Evolutionary conservation across 64 coral and sea anemone species (phyloP).

Genomic region (Actinia tenebrosa): DNA sequence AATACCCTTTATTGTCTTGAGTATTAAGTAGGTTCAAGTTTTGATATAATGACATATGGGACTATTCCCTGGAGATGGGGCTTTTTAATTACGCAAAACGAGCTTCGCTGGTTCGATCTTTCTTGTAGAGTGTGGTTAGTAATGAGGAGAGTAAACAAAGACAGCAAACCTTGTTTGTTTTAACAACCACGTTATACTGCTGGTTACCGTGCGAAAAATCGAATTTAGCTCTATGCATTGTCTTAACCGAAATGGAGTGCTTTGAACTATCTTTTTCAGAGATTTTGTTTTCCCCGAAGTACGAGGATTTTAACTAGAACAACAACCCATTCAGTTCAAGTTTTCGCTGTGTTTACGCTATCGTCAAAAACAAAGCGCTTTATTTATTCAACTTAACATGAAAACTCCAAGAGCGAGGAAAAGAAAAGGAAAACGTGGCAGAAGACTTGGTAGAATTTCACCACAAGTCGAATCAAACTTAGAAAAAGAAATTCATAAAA

Average conservation of each 20-base stretch:
- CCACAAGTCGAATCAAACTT: slow-evolving; percentile 25
- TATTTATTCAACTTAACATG: slow-evolving; percentile 22
- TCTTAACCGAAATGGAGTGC: no score
- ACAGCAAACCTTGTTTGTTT: not conserved
- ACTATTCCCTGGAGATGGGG: not conserved
- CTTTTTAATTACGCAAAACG: not conserved
- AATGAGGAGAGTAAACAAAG: not conserved
- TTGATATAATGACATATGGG: not conserved
- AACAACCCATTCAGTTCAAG: not conserved
- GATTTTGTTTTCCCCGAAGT: not conserved
- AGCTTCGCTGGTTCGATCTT: not conserved
- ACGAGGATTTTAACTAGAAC: not conserved
- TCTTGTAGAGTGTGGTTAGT: not conserved
- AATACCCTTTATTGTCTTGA: slow-evolving; percentile 9
- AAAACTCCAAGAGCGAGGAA: slow-evolving; percentile 54
- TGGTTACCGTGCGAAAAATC: not conserved
- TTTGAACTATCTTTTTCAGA: not conserved
- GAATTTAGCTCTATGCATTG: no score
- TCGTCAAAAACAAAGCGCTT: not conserved
- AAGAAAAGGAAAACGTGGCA: slow-evolving; percentile 36
- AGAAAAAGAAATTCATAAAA: slow-evolving; percentile 34
- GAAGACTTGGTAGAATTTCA: slow-evolving; percentile 56
- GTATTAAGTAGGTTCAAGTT: not conserved
- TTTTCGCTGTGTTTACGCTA: not conserved
- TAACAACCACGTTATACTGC: not conserved